phyloP scores from a whole-genome alignment of 2,888 invertebrate genomes.

The Uloborus plumipes region DNA sequence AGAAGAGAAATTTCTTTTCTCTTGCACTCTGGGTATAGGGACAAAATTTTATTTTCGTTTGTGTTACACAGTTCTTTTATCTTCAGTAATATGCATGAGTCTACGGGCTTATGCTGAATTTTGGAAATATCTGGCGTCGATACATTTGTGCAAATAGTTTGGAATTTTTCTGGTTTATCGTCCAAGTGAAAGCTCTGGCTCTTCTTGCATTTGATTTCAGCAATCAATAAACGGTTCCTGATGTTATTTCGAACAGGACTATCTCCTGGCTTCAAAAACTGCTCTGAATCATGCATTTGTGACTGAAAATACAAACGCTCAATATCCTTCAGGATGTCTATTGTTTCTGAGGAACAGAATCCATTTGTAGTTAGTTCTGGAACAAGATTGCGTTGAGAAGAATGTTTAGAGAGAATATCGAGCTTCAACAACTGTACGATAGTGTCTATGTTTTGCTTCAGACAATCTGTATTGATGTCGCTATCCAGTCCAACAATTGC shows the following conservation, averaged over 20 bases:
- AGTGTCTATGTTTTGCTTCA: constrained; percentile 6
- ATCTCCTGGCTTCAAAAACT: neutral
- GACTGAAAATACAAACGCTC: constrained; percentile 3
- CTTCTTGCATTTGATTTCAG: neutral
- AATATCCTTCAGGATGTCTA: constrained; percentile 1
- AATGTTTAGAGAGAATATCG: no score
- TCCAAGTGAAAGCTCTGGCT: constrained; percentile 33
- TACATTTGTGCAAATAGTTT: no score
- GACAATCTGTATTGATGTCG: neutral
- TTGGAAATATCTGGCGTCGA: constrained; percentile 14
- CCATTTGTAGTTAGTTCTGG: neutral
- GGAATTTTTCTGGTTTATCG: neutral
- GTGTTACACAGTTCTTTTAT: constrained; percentile 5
- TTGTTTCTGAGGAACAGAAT: neutral
- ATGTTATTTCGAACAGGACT: neutral
- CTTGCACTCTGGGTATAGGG: neutral
- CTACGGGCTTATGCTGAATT: neutral
- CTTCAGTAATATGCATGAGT: neutral
- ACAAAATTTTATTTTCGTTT: neutral
- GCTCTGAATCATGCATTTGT: neutral
- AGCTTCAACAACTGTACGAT: constrained; percentile 19
- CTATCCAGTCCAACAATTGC: neutral
- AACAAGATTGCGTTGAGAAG: neutral
- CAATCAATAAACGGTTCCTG: no score
- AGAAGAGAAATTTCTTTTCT: neutral